Base-by-base conservation (phyloP, 2,888 invertebrate species). In the Allophyes oxyacanthae region DNA sequence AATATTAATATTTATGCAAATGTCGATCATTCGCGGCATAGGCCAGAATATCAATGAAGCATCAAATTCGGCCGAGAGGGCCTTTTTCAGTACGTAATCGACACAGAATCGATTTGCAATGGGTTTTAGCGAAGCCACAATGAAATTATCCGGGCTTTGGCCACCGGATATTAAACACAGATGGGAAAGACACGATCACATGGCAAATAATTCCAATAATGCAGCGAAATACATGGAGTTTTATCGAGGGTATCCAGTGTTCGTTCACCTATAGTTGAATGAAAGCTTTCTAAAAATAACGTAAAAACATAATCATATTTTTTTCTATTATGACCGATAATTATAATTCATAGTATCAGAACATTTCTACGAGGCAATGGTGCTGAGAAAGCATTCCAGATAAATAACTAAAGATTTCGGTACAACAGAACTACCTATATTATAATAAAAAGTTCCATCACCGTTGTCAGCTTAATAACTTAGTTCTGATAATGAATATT, bases 21-120 rank as follows among this genome's bases (percentile, higher is more conserved):
- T 75, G 28, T 45, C 67, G 48, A 63, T 73, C 60, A 80, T 72
- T 69, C 54, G 50, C 25, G 49, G 57, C 50, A 65, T 51, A 67
- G 57, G 40, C 66, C 70, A 71, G 81, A 83, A 83, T 82, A 75
- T 68, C 79, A 84, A 84, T 82, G 81, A 80, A 77, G 65, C 71
- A 58, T 60, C 65, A 72, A 78, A 75, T 63, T 63, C 54, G 49
- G 56, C 43, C 34, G 52, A 56, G 44, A 53, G 50, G 54, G 64
- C 67, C 74, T 69, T 79, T 78, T 76, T 72, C 55, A 68, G 67
- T 67, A 72, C 67, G 60, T 58, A 72, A 75, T 77, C 75, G 76
- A 75, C 70, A 73, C 61, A 61, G 66, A 75, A 77, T 68, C 73
- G 76, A 77, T 78, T 78, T 66, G 61, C 68, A 73, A 77, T 69